Conservation (phyloP, 2,113 vertebrate species). For the Lophochroa leadbeateri region DNA sequence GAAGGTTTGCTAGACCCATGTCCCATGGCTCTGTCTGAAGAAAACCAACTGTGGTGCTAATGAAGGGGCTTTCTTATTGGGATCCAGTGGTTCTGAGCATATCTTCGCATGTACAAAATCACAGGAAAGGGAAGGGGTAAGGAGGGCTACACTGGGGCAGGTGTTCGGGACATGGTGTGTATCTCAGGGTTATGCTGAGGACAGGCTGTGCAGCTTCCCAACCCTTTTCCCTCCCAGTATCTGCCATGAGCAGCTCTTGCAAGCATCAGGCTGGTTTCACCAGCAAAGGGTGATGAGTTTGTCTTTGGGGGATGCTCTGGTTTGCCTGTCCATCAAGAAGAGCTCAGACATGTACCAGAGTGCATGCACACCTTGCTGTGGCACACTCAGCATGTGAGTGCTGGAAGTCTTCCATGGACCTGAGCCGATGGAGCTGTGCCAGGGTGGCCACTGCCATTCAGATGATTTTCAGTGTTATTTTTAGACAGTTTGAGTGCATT, state of each 20-base stretch:
- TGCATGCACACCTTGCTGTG: not conserved
- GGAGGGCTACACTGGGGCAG: not conserved
- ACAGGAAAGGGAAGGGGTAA: not conserved
- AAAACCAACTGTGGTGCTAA: not conserved
- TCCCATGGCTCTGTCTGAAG: not conserved
- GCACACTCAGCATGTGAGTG: accelerated
- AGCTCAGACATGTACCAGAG: not conserved
- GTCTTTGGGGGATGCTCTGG: not conserved
- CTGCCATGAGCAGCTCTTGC: not conserved
- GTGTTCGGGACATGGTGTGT: not conserved
- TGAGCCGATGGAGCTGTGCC: not conserved
- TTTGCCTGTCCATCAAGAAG: not conserved
- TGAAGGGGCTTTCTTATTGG: not conserved
- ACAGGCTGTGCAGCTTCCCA: accelerated
- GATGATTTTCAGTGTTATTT: not conserved
- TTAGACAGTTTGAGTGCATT: not conserved
- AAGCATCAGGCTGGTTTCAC: not conserved
- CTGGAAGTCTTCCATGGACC: not conserved
- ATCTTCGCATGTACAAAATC: not conserved
- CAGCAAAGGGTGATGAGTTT: not conserved
- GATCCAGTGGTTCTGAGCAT: not conserved
- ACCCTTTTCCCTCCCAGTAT: not conserved
- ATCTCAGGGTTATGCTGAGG: not conserved
- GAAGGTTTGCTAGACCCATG: not conserved
- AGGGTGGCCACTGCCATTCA: not conserved